Percentiles rank a stretch among this genome's conserved stretches.
phyloP scores from a whole-genome alignment of 2,113 vertebrate species.

The Pontoporia blainvillei region DNA sequence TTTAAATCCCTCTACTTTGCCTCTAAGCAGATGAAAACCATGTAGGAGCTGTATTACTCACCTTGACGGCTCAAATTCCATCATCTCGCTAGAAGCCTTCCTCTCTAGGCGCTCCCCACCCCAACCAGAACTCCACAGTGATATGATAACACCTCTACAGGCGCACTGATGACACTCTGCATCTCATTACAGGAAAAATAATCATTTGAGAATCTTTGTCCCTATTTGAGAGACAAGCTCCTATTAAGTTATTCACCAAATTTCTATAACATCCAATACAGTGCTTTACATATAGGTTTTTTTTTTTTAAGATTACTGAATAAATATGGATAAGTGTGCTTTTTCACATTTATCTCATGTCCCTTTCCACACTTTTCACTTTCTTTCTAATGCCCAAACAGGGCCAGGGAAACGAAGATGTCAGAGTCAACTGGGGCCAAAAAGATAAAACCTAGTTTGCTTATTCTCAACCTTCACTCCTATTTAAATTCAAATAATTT shows the following conservation, averaged over 20 bases:
- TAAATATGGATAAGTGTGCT: neutral
- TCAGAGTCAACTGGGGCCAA: neutral
- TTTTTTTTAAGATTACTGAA: neutral
- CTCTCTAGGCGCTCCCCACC: neutral
- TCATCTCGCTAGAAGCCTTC: neutral
- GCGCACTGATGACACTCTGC: neutral
- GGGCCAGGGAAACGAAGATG: neutral
- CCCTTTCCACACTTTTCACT: neutral
- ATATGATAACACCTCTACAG: neutral
- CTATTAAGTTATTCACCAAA: neutral
- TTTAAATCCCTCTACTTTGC: neutral
- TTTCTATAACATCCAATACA: neutral
- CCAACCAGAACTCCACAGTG: neutral
- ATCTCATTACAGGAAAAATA: neutral
- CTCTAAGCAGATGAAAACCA: neutral
- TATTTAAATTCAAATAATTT: neutral
- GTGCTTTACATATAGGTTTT: neutral
- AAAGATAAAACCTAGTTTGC: neutral
- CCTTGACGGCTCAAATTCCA: neutral
- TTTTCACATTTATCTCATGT: neutral
- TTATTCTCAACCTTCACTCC: constrained; percentile 5
- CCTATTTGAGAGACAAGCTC: neutral
- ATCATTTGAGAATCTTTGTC: neutral
- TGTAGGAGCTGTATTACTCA: neutral
- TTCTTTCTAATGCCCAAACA: neutral